phyloP scores from a whole-genome alignment of 2,797 vertebrate species.

The Mus caroli region DNA sequence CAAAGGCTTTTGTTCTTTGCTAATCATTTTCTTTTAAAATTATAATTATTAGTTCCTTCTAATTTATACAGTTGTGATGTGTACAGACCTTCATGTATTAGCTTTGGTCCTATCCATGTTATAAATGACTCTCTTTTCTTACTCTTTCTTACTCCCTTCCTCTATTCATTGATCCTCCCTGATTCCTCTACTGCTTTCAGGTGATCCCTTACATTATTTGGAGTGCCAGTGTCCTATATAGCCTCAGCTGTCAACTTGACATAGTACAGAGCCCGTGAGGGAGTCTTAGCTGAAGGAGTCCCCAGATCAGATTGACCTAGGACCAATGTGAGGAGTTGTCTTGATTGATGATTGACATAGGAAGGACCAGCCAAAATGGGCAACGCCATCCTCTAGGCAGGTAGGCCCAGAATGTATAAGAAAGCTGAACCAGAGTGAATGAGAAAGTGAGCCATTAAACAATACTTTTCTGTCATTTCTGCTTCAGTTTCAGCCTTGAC shows the following conservation, averaged over 20 bases:
- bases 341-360: background rate
- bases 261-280: background rate
- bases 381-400: background rate
- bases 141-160: background rate
- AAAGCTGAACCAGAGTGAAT: background rate
- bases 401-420: background rate
- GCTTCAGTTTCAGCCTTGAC: too few species aligned
- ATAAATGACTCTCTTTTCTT: background rate
- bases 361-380: background rate
- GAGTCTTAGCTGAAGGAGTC: background rate
- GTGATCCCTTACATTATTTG: background rate
- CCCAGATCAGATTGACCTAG: background rate
- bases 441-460: background rate
- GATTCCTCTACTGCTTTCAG: background rate
- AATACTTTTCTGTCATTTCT: background rate
- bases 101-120: background rate
- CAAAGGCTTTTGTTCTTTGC: background rate
- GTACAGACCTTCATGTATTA: background rate
- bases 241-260: background rate
- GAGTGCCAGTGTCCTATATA: background rate
- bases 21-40: too few species aligned
- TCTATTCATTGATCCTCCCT: too few species aligned
- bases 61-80: background rate
- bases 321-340: background rate
- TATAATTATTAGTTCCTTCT: too few species aligned